Base-by-base conservation (phyloP, 2,797 vertebrate genomes). In the Acomys russatus region DNA sequence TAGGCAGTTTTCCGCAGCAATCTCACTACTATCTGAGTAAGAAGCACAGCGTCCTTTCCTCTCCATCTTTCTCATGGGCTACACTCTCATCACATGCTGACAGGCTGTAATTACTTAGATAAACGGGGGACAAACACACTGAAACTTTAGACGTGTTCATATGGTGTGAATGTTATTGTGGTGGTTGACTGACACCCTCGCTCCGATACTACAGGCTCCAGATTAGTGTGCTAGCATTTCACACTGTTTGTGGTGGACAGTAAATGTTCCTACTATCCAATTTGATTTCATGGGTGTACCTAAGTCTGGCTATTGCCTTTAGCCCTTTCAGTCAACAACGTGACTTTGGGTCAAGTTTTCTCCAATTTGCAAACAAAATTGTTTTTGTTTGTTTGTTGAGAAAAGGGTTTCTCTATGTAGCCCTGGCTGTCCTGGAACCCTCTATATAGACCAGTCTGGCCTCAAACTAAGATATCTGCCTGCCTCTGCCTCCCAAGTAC, bases 1-100 rank as follows among this genome's bases (percentile, higher is more conserved):
- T 44, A 86, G 85, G 59, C 51, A 28, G 44, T 91, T 86, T 80
- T 89, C 92, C 44, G 20, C 30, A 82, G 9, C 38, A 84, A 94
- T 83, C 70, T 90, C 71, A 74, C 85, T n/a, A 74, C 77, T 80
- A 2, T 25, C 2, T 28, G 44, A 11, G 9, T 49, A 30, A 73
- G 54, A 61, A 74, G 25, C 20, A 38, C 9, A 30, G 23, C n/a
- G 4, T 4, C 44, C 4, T 2, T 59, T n/a, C 68, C n/a, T 11
- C 38, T 44, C 23, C 1, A 1, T 44, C 54, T 7, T 30, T 44
- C 35, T 88, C 51, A 8, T 28, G 8, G 23, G 66, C 83, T n/a
- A 25, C 51, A 35, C 49, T 56, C 49, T 9, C 9, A 3, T 23
- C 25, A 28, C 33, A 35, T 38, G 35, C 51, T 25, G 84, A 71